These are phyloP conservation scores for Myopa tessellatipennis DNA, from an alignment of 2,888 invertebrate species.

Conservation along the genomic window DNA sequence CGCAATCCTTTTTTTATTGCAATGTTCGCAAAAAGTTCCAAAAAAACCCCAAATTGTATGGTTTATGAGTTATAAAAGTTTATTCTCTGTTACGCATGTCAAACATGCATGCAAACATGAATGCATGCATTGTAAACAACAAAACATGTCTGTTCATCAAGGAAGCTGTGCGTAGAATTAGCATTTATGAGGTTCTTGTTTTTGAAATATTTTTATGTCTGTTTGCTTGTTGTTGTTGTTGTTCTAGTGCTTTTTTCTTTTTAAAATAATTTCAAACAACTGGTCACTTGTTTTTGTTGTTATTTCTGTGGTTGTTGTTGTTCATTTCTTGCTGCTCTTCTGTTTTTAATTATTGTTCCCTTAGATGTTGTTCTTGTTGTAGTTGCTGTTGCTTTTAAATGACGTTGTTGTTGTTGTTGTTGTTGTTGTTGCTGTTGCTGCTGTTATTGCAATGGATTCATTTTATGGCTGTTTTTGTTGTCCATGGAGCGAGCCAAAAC, in stretches of 20 bases:
- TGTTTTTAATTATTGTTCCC: too few relatives aligned
- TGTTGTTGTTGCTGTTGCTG: not conserved
- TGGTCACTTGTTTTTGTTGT: not conserved
- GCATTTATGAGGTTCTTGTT: not conserved
- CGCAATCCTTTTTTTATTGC: not conserved
- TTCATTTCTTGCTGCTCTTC: not conserved
- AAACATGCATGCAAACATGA: not conserved
- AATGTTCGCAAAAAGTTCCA: too few relatives aligned
- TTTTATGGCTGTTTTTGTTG: not conserved
- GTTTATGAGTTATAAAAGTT: too few relatives aligned
- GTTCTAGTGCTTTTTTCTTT: too few relatives aligned
- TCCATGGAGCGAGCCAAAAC: constrained; percentile 15
- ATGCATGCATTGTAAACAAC: not conserved
- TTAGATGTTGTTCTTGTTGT: too few relatives aligned
- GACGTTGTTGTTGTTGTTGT: not conserved
- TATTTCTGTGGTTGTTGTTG: too few relatives aligned
- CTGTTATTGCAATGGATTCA: too few relatives aligned
- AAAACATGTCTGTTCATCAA: not conserved
- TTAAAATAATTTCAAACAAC: too few relatives aligned
- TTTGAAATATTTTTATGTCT: not conserved
- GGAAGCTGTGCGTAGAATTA: not conserved
- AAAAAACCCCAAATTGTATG: too few relatives aligned
- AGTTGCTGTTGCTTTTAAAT: not conserved
- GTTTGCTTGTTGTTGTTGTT: not conserved
- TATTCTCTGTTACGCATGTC: not conserved